A percentile compares a stretch with the other conserved stretches of the same genome.
Evolutionary conservation across 2,888 invertebrate genomes (phyloP).

Genomic region (Cartodere bifasciata): DNA sequence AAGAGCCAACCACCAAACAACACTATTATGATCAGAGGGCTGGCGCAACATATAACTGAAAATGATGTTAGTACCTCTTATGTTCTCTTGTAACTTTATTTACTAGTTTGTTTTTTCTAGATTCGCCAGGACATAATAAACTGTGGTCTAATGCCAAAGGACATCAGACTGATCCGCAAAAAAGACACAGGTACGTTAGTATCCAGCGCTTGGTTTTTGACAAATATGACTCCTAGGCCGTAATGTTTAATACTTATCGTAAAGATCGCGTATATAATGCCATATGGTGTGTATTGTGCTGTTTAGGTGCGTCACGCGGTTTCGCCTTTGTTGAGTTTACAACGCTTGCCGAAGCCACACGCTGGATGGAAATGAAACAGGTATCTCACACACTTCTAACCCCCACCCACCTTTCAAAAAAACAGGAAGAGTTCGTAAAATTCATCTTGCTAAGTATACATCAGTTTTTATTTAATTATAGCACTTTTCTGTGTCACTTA

Average conservation of each 20-base stretch:
- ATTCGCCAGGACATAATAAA: constrained; percentile 65
- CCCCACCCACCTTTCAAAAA: constrained; percentile 10
- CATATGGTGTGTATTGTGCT: constrained; percentile 40
- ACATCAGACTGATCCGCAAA: constrained; percentile 70
- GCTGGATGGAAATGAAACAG: constrained; percentile 88
- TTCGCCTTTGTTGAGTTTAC: constrained; percentile 91
- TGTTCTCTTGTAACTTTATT: background rate
- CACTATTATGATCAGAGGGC: constrained; percentile 62
- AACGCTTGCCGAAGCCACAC: constrained; percentile 73
- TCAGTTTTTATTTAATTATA: no score
- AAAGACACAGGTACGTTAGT: constrained; percentile 64
- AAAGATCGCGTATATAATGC: constrained; percentile 33
- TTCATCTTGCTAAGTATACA: constrained; percentile 6
- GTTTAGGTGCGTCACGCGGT: constrained; percentile 82
- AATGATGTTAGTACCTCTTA: constrained; percentile 49
- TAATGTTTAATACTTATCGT: constrained; percentile 44
- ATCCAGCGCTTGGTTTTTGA: no score
- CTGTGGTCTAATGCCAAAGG: constrained; percentile 62
- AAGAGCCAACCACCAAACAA: constrained; percentile 41
- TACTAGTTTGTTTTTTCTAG: constrained; percentile 36
- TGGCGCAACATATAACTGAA: constrained; percentile 63
- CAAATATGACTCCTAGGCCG: constrained; percentile 34
- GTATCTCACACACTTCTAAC: constrained; percentile 51
- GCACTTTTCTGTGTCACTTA: no score
- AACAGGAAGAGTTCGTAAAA: background rate